phyloP scores from a whole-genome alignment of 2,113 vertebrate species.

The Dasyprocta punctata region DNA sequence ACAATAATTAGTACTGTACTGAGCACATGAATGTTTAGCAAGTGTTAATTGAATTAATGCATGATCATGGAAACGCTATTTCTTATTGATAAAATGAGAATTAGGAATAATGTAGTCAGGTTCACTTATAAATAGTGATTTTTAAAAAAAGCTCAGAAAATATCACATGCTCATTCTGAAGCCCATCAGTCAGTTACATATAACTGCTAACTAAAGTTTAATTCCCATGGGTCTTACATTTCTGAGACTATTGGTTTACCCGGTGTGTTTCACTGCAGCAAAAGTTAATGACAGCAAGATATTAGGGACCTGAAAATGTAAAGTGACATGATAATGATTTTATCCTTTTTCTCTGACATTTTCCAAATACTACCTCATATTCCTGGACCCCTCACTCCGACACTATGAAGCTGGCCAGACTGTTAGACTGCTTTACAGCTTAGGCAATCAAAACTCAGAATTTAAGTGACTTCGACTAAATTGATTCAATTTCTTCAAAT shows the following conservation, averaged over 20 bases:
- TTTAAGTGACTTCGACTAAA: not conserved
- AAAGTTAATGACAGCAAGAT: not conserved
- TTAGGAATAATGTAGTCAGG: not conserved
- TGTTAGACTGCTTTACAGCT: not conserved
- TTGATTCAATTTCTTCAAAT: slow-evolving; percentile 5
- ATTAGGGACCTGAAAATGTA: not conserved
- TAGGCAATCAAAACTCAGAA: not conserved
- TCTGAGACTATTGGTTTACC: not conserved
- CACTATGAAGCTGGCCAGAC: not conserved
- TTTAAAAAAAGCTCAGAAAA: not conserved
- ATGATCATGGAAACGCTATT: not conserved
- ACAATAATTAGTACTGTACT: not conserved
- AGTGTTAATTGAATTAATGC: not conserved
- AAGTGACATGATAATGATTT: not conserved
- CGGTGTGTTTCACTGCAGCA: not conserved
- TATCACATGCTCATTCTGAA: not conserved
- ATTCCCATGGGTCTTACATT: not conserved
- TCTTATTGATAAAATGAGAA: not conserved
- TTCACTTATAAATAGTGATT: not conserved
- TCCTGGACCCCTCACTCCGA: not conserved
- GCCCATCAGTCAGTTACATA: not conserved
- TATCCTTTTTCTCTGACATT: not conserved
- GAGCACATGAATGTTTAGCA: not conserved
- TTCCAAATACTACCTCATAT: not conserved
- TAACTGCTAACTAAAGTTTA: not conserved